These are phyloP conservation scores for Thripadectes ignobilis DNA, from an alignment of 2,797 vertebrate species.

Conservation along the genomic window DNA sequence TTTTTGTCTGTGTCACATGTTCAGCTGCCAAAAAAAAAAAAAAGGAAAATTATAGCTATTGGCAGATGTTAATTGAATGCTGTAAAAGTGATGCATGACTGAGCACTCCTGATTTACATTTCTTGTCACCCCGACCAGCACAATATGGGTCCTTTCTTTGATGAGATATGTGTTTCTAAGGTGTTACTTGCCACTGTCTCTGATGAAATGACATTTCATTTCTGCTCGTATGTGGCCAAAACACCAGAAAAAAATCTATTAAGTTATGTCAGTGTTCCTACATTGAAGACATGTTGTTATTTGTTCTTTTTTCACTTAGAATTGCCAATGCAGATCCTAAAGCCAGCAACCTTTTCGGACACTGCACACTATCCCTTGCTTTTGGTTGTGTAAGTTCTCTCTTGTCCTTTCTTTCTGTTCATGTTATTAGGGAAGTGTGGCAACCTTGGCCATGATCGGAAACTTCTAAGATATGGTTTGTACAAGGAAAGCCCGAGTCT, in stretches of 20 bases:
- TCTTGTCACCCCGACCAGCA: neutral
- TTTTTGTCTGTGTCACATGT: neutral
- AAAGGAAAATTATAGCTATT: constrained; percentile 43
- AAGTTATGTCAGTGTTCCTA: neutral
- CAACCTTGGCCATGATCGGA: neutral
- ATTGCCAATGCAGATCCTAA: constrained; percentile 91
- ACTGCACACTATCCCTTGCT: constrained; percentile 90
- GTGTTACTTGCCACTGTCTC: constrained; percentile 17
- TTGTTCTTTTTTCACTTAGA: constrained; percentile 72
- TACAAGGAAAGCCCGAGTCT: neutral
- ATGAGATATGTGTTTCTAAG: constrained; percentile 14
- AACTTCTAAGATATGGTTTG: neutral
- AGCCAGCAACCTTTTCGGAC: constrained; percentile 88
- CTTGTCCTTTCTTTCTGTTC: neutral
- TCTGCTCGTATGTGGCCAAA: neutral
- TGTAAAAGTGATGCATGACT: constrained; percentile 27
- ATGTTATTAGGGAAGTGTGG: rapidly evolving
- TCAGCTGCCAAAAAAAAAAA: constrained; percentile 51
- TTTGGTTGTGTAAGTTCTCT: constrained; percentile 90
- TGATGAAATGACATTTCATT: neutral
- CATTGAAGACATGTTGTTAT: neutral
- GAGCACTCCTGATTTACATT: neutral
- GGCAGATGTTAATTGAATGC: constrained; percentile 42
- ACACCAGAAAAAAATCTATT: neutral
- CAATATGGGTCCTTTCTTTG: neutral